Evolutionary conservation across 2,113 vertebrate species (phyloP), one percentile per base, ranked within the genome.

Genomic region (Saccopteryx leptura): DNA sequence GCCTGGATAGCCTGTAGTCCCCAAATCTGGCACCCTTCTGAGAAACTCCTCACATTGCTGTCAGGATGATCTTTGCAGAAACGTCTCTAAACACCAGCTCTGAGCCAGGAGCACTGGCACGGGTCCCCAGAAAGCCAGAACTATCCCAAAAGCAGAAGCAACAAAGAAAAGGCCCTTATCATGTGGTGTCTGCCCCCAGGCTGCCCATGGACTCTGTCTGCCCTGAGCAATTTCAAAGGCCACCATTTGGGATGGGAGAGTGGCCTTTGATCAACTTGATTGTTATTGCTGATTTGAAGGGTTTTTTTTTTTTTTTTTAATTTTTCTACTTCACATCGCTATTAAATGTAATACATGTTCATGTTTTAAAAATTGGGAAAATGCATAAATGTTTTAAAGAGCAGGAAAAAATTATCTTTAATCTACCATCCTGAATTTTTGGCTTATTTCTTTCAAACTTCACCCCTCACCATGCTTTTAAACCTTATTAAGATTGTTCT

Each of bases 401-500:
- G 54, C 28, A 76, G 69, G 71, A 65, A 95, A 93, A 93, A 87
- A 78, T 66, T 24, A 94, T 88, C 50, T 95, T 85, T 96, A 90
- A 92, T 93, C 56, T 79, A 8, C 74, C 56, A 68, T 81, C 65
- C 75, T 93, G 75, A 89, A 91, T 85, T 84, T 82, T 85, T 54
- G 87, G 68, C 68, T 93, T 96, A 92, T 93, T 90, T 95, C 94
- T 65, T 90, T 80, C 71, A 92, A 94, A 91, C 10, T 1, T 76
- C 56, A 2, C 79, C 68, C 31, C 21, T 28, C 60, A 4, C 13
- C 21, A 63, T 28, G 90, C 87, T 89, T 95, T 94, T 93, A 93
- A 96, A 82, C 17, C 78, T 94, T 96, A 97, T 96, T 91, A 97
- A 92, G 94, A 82, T 75, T 68, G 33, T 96, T 95, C 91, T 93